Evolutionary conservation across 2,888 invertebrate species (phyloP), one percentile per base, ranked within the genome.

Genomic region (Lycaena phlaeas): DNA sequence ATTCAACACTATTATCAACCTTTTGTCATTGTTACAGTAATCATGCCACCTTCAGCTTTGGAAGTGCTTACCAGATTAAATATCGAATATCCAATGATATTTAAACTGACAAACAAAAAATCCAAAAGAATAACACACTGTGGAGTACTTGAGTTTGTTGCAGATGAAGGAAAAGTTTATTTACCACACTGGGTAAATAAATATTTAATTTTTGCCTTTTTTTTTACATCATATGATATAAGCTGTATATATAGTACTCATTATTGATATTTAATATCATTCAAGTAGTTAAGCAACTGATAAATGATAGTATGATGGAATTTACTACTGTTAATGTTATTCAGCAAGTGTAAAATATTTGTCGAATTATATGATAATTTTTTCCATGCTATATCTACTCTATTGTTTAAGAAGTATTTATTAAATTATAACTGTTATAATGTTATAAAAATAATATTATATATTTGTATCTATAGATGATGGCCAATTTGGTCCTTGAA

Each of bases 51-150:
- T 1, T 97, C 97, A 28, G 97, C 97, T 0, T 72, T 98, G 53
- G 98, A 98, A 63, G 92, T 93, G 51, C 86, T 98, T 4, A 97
- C 96, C 2, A 87, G 97, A 44, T 84, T 97, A 14, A 98, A 98
- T 72, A 96, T 98, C 48, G 96, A 94, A 62, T 99, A 98, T 66
- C 99, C 99, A 0, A 99, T 99, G 98, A 87, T 99, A 43, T 99
- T 99, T 70, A 98, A 97, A 69, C 79, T 99, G 25, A 94, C 91
- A 15, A 98, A 98, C 68, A 91, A 90, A 54, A 93, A 92, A 60
- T 91, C 91, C 4, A 91, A 90, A 50, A 87, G 96, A 45, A 86
- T 91, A 18, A 97, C 98, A 6, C 98, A 99, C 68, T 96, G 96
- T 67, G 97, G 97, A 40, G 98, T 99, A 0, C 72, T 99, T 48